phyloP scores from a whole-genome alignment of 2,888 invertebrate species.

The Lepas anatifera region DNA sequence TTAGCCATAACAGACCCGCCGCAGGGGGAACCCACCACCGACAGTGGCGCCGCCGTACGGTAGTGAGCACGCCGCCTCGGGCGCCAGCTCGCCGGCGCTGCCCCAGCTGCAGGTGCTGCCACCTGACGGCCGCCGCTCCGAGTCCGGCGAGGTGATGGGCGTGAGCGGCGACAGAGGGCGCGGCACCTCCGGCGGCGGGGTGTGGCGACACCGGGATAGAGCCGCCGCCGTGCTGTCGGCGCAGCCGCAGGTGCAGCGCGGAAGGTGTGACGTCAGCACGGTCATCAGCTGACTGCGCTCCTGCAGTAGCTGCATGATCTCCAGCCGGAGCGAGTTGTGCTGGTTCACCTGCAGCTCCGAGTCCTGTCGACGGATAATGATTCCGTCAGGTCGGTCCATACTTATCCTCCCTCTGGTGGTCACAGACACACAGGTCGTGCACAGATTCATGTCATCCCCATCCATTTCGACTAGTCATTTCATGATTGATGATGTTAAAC shows the following conservation, averaged over 20 bases:
- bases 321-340: neutral
- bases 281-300: slow-evolving; percentile 4
- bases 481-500: no score
- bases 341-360: neutral
- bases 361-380: neutral
- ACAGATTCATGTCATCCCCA: no score
- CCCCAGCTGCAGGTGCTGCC: slow-evolving; percentile 3
- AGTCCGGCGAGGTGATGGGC: neutral
- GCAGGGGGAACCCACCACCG: neutral
- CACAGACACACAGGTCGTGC: no score
- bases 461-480: no score
- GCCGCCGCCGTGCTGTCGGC: neutral
- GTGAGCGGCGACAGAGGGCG: neutral
- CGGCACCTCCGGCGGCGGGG: slow-evolving; percentile 3
- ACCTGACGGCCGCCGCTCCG: neutral
- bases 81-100: neutral
- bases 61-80: neutral
- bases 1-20: neutral
- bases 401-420: no score
- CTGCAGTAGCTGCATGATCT: slow-evolving; percentile 8
- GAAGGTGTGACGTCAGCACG: neutral
- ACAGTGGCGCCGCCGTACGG: neutral
- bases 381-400: no score
- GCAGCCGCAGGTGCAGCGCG: neutral
- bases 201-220: neutral